Base-by-base conservation (phyloP, 1,140 invertebrate species). In the Maconellicoccus hirsutus region DNA sequence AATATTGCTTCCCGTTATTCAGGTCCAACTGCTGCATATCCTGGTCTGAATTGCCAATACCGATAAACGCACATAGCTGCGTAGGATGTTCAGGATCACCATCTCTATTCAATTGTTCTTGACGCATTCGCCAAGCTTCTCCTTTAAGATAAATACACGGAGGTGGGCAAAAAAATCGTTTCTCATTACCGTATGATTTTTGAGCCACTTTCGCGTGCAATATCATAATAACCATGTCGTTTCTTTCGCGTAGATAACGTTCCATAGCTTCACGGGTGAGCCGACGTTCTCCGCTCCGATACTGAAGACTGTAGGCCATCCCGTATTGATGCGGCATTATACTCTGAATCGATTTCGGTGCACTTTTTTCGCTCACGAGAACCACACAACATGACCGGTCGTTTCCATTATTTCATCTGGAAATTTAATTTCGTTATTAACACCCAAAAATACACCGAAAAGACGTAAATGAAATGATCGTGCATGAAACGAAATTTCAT, bases 161-260 rank as follows among this genome's bases (percentile, higher is more conserved):
- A 0, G 98, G 98, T 0, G 98, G 98, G 78, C 97, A 99, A 81
- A 99, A 99, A 82, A 99, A 99, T 72, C 97, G 84, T 81, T 99
- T 99, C 79, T 99, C 98, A 81, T 98, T 99, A 69, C 98, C 98
- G 80, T 99, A 99, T 0, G 96, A 98, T 78, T 99, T 99, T 80
- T 99, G 98, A 19, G 98, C 97, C 27, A 94, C 92, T 85, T 99
- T 99, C 6, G 98, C 98, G 82, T 99, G 97, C 69, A 98, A 83
- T 72, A 99, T 98, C 3, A 98, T 93, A 22, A 99, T 88, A 2
- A 96, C 89, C 89, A 98, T 95, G 79, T 98, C 96, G 74, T 91
- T 92, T 75, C 93, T 85, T 75, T 98, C 94, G 27, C 92, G 85
- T 70, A 98, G 84, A 79, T 98, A 98, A 59, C 92, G 87, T 78